Conservation (phyloP, 2,888 invertebrate genomes). For the Agriotes lineatus region DNA sequence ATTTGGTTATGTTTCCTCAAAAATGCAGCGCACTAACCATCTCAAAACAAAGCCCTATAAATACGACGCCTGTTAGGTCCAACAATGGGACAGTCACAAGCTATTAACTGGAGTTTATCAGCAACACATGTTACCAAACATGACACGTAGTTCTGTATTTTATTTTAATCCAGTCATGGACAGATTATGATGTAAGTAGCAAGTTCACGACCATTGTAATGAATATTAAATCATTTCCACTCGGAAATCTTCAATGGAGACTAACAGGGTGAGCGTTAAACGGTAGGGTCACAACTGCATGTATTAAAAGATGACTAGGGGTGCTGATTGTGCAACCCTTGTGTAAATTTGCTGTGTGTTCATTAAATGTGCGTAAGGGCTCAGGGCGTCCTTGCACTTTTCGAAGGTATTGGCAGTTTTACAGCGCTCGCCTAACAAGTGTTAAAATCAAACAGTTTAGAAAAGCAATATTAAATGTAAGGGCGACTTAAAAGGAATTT, state of each 20-base stretch:
- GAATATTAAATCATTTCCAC: constrained; percentile 64
- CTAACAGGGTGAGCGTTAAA: constrained; percentile 52
- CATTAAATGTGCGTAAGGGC: constrained; percentile 27
- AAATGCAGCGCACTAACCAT: neutral
- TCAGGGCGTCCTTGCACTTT: no score
- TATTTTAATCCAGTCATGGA: constrained; percentile 51
- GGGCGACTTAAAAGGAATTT: no score
- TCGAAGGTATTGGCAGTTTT: no score
- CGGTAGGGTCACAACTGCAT: constrained; percentile 46
- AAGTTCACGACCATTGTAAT: constrained; percentile 60
- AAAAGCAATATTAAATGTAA: no score
- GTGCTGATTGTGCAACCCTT: constrained; percentile 44
- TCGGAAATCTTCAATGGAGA: constrained; percentile 57
- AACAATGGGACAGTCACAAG: constrained; percentile 8
- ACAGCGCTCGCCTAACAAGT: no score
- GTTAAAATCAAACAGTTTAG: no score
- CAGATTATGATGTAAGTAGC: constrained; percentile 61
- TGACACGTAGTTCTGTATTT: constrained; percentile 57
- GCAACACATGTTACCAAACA: constrained; percentile 61
- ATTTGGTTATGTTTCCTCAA: neutral
- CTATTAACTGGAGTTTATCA: constrained; percentile 49
- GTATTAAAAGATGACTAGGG: constrained; percentile 44
- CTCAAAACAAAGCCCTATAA: neutral
- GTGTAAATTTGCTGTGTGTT: constrained; percentile 38
- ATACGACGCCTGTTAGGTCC: neutral